A percentile compares a stretch with the other conserved stretches of the same genome.
phyloP scores from a whole-genome alignment of 1,140 invertebrate species.

The Polypedilum pembai region DNA sequence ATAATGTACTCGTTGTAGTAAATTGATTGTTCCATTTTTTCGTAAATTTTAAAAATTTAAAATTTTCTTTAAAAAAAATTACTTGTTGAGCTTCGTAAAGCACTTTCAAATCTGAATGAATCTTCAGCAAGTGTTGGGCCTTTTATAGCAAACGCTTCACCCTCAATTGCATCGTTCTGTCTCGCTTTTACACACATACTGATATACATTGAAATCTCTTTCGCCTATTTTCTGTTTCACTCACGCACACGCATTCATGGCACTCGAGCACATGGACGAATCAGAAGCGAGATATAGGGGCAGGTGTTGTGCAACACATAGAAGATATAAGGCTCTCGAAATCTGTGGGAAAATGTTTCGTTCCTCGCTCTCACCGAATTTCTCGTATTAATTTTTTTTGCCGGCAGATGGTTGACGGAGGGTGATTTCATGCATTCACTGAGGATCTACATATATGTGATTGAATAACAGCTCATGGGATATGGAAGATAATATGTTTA shows the following conservation, averaged over 20 bases:
- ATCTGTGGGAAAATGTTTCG: constrained; percentile 26
- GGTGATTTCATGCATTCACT: constrained; percentile 24
- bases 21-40: constrained; percentile 24
- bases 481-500: constrained; percentile 26
- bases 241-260: background rate
- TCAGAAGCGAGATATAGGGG: constrained; percentile 8
- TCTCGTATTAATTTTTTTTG: constrained; percentile 5
- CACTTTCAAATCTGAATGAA: constrained; percentile 10
- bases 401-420: constrained; percentile 24
- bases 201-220: background rate
- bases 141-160: background rate
- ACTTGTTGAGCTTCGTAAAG: constrained; percentile 26
- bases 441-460: background rate
- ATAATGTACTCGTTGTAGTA: constrained; percentile 23
- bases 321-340: background rate
- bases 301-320: constrained; percentile 22
- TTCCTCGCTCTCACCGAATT: constrained; percentile 7
- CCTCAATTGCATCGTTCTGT: background rate
- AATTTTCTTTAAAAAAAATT: background rate
- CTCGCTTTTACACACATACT: background rate
- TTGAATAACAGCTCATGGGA: constrained; percentile 26
- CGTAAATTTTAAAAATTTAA: background rate
- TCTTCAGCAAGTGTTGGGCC: background rate
- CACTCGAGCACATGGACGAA: background rate
- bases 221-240: background rate